Base-by-base conservation (phyloP, 1,140 invertebrate genomes). In the Cydia fagiglandana region DNA sequence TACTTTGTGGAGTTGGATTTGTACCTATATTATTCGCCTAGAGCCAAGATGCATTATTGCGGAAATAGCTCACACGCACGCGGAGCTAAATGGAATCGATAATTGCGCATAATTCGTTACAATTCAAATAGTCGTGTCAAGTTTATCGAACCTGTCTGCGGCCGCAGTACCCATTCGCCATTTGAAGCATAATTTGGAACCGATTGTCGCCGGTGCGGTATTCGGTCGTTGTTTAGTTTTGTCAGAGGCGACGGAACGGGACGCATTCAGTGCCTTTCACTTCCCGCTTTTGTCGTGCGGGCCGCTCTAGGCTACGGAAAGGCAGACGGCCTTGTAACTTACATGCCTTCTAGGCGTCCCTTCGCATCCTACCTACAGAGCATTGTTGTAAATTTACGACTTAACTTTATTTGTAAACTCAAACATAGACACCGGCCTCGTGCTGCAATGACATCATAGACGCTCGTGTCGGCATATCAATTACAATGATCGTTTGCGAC, bases 241-340 rank as follows among this genome's bases (percentile, higher is more conserved):
- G 45, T 73, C 73, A 53, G 83, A 85, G 78, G 84, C 81, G 84
- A 79, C 83, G 82, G 81, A 81, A 84, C 85, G 87, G 88, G 86
- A 88, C 88, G 87, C 89, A 89, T 91, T 91, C 89, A 89, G 88
- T 88, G 86, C 91, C 90, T 93, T 93, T 93, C 91, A 93, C 90
- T 93, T 93, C 91, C 91, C 88, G 89, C 87, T 93, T 91, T 91
- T 91, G 88, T 90, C 85, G 83, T 83, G 82, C 77, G 81, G 56
- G 80, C 83, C 87, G 83, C 84, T 87, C 81, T 88, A 88, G 84
- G 84, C 86, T 83, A 87, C 87, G 85, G 86, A 86, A 90, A 88
- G 88, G 90, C 89, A 86, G 86, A 84, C 87, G 89, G 86, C 90
- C 90, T 91, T 91, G 91, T 88, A 83, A 75, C 84, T 83, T 83